Conservation (phyloP, 2,113 vertebrate species). For the Lycaon pictus region DNA sequence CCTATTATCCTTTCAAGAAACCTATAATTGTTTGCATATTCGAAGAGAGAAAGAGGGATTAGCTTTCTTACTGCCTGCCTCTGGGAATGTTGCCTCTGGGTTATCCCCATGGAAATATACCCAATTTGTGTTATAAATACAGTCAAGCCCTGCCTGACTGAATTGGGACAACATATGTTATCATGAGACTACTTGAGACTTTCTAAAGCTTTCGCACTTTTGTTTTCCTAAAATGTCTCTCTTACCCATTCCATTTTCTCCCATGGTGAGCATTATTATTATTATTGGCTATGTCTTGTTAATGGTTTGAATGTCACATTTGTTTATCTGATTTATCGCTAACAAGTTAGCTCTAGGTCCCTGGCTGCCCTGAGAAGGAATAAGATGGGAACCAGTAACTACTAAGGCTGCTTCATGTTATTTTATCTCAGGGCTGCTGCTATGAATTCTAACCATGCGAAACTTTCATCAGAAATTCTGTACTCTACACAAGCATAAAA, state of each 20-base stretch:
- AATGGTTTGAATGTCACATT: not conserved
- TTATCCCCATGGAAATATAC: constrained; percentile 31
- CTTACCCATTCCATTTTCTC: constrained; percentile 29
- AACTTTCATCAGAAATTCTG: not conserved
- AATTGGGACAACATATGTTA: not conserved
- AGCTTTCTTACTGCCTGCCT: not conserved
- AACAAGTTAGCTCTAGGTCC: not conserved
- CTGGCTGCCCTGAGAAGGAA: not conserved
- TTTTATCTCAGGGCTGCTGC: not conserved
- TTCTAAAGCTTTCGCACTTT: not conserved
- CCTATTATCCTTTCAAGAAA: not conserved
- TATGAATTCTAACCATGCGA: not conserved
- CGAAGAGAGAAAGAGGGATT: not conserved
- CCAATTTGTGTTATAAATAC: constrained; percentile 34
- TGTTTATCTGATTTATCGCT: constrained; percentile 40
- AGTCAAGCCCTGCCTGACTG: not conserved
- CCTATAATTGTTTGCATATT: not conserved
- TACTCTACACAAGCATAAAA: not conserved
- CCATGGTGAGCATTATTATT: not conserved
- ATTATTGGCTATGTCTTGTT: not conserved
- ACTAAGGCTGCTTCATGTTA: not conserved
- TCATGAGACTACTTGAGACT: not conserved
- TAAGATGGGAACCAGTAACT: not conserved
- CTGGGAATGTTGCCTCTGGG: constrained; percentile 13
- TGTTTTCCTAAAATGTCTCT: constrained; percentile 53